These are phyloP conservation scores for Oriolus oriolus DNA, from an alignment of 2,113 vertebrate species.

Conservation along the genomic window DNA sequence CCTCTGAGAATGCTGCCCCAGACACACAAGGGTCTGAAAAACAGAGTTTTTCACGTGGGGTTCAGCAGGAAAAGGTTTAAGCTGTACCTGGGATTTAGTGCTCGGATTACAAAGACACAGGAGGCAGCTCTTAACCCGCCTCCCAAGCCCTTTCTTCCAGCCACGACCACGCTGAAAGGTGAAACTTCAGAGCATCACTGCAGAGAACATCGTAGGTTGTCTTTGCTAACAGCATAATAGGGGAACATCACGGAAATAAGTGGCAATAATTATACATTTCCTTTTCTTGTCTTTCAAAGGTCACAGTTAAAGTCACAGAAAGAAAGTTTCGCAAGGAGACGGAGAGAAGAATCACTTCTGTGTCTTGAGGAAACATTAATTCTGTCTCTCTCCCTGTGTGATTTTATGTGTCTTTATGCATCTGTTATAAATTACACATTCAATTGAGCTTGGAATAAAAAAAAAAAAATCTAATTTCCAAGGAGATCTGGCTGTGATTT, in stretches of 20 bases:
- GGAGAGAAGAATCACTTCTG: background rate
- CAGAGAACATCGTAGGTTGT: conserved; percentile 5
- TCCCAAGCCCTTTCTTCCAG: background rate
- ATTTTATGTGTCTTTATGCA: background rate
- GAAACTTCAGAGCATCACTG: background rate
- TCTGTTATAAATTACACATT: background rate
- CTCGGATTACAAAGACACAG: background rate
- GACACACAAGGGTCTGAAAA: background rate
- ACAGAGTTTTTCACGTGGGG: background rate
- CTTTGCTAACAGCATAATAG: background rate
- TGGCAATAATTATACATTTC: conserved; percentile 39
- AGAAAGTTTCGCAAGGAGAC: background rate
- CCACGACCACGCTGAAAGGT: background rate
- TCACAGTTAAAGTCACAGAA: background rate
- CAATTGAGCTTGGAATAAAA: background rate
- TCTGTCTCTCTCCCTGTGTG: background rate
- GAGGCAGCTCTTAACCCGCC: background rate
- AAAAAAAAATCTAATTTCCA: background rate
- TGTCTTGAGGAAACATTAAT: background rate
- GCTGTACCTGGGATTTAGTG: background rate
- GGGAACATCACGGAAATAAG: background rate
- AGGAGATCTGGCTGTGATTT: background rate
- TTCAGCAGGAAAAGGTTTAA: background rate
- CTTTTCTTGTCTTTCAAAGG: conserved; percentile 4
- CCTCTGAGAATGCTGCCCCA: background rate